phyloP scores from a whole-genome alignment of 2,113 vertebrate genomes.

The Epinephelus lanceolatus region DNA sequence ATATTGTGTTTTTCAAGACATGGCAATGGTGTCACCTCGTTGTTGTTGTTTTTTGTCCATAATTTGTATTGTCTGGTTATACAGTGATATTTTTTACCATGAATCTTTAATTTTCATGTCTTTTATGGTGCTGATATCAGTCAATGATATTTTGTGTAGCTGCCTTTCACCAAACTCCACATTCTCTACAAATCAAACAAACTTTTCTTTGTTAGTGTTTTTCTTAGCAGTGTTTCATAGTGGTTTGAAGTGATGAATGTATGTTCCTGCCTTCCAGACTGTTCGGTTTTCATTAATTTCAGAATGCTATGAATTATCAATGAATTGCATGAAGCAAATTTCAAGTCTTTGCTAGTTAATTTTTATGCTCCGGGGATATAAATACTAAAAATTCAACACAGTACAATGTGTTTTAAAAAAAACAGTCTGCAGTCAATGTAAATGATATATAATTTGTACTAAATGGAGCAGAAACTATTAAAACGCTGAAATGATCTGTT shows the following conservation, averaged over 20 bases:
- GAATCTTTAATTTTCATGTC: too few species aligned
- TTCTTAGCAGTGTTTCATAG: neutral
- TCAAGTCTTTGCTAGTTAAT: neutral
- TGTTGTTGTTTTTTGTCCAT: too few species aligned
- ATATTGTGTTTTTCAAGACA: too few species aligned
- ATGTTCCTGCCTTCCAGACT: neutral
- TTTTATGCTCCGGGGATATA: neutral
- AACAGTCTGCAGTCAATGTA: neutral
- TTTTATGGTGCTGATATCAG: neutral
- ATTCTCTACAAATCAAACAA: neutral
- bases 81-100: too few species aligned
- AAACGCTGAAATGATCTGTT: neutral
- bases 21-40: too few species aligned
- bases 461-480: neutral
- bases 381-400: neutral
- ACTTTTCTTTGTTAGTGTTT: too few species aligned
- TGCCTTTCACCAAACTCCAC: neutral
- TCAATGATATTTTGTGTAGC: neutral
- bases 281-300: neutral
- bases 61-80: too few species aligned
- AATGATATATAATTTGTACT: neutral
- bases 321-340: neutral
- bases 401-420: neutral
- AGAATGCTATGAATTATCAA: constrained; percentile 19
- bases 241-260: neutral